Conservation (phyloP, 2,797 vertebrate species). For the Euphonia xanthogaster region DNA sequence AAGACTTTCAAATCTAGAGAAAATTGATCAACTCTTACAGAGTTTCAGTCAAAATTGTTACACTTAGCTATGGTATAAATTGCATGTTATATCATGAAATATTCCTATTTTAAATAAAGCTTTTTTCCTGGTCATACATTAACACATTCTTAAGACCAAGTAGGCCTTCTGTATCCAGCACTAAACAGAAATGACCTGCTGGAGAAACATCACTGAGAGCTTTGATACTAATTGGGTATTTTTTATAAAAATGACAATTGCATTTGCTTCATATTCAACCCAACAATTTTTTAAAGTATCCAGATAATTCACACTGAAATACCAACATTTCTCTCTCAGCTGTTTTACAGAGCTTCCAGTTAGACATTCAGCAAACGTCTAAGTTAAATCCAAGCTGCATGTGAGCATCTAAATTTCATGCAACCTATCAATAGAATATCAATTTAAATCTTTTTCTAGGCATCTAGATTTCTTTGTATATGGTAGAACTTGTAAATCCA, state of each 20-base stretch:
- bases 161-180: not conserved
- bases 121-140: not conserved
- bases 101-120: not conserved
- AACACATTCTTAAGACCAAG: not conserved
- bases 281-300: not conserved
- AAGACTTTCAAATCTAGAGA: not conserved
- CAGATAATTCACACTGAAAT: not conserved
- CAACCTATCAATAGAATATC: not conserved
- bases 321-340: not conserved
- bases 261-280: not conserved
- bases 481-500: not conserved
- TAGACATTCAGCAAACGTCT: not conserved
- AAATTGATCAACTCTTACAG: not conserved
- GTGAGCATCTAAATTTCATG: not conserved
- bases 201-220: not conserved
- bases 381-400: not conserved
- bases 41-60: not conserved
- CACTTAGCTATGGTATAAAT: not conserved
- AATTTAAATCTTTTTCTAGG: not conserved
- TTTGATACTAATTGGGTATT: not conserved
- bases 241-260: not conserved
- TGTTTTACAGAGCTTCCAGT: not conserved
- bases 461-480: not conserved
- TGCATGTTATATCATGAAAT: not conserved
- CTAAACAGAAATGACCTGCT: not conserved